Percentiles rank a stretch among this genome's conserved stretches.
Evolutionary conservation across 2,888 invertebrate genomes (phyloP).

Genomic region (Drosophila koepferae): DNA sequence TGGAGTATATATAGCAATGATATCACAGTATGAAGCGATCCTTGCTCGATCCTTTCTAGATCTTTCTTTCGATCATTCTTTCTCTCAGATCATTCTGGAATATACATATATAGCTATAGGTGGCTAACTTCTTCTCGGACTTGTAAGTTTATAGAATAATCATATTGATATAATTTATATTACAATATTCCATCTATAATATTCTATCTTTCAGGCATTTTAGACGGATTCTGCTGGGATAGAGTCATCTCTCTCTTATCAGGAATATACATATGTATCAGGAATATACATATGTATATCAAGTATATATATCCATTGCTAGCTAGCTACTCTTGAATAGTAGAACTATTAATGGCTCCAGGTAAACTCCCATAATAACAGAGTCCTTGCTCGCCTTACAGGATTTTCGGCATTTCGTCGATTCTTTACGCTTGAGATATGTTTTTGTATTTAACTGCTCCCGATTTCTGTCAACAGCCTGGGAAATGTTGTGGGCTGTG

Average conservation of each 20-base stretch:
- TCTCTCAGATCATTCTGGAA: background rate
- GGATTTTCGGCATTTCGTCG: background rate
- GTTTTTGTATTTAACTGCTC: constrained; percentile 19
- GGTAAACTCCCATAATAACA: background rate
- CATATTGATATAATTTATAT: background rate
- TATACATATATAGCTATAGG: background rate
- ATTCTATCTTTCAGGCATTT: background rate
- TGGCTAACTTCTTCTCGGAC: background rate
- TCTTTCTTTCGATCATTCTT: too few species aligned
- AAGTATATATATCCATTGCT: background rate
- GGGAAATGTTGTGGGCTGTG: constrained; percentile 58
- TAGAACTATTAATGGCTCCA: background rate
- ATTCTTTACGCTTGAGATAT: background rate
- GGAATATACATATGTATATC: background rate
- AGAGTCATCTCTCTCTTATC: background rate
- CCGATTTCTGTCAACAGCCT: constrained; percentile 32
- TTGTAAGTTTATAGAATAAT: background rate
- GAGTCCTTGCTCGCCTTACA: background rate
- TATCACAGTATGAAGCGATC: too few species aligned
- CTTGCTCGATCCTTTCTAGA: background rate
- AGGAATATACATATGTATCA: background rate
- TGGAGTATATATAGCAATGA: too few species aligned
- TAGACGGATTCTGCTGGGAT: background rate
- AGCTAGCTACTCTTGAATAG: background rate
- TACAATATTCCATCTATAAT: too few species aligned